Base-by-base conservation (phyloP, 2,888 invertebrate genomes). In the Nemapogon koenigi region DNA sequence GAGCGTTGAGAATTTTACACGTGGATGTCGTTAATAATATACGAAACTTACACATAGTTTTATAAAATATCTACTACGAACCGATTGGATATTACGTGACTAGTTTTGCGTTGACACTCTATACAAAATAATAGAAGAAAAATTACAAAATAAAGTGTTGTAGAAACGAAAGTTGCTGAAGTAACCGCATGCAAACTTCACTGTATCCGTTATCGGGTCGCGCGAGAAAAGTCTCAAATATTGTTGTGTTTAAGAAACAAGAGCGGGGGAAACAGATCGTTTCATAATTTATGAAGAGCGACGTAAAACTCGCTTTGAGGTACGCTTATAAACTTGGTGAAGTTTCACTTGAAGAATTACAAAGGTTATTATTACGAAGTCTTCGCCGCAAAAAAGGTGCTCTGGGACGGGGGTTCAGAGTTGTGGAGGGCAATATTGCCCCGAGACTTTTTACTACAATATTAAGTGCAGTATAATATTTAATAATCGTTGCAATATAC, bases 281-380 rank as follows among this genome's bases (percentile, higher is more conserved):
- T 52, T 53, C 48, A 57, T 58, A 54, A 57, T 54, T 46, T 55
- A 57, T 52, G 51, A 53, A 49, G 48, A 51, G 51, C 49, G 44
- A 47, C 52, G 49, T 49, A 43, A 43, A 52, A 51, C 52, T 55
- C 51, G 48, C 55, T 57, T 55, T 54, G 52, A 53, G 54, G 51
- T 52, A 56, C 51, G 51, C 53, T 59, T 54, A 51, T 49, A 54
- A 56, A 57, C 51, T 57, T 59, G 45, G 50, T 49, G 49, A 58
- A 60, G 55, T 61, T 56, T 59, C 55, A 53, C 56, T 56, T 53
- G 53, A 57, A 58, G 59, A 62, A 59, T 61, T 60, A 62, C 54
- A 61, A 62, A 63, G 63, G 58, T 62, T 60, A 59, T 62, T 62
- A 62, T 59, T 59, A 57, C 54, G 56, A 50, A 57, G 53, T 52